A percentile compares a stretch with the other conserved stretches of the same genome.
Conservation (phyloP, 2,113 vertebrate species). For the Nanorana parkeri region DNA sequence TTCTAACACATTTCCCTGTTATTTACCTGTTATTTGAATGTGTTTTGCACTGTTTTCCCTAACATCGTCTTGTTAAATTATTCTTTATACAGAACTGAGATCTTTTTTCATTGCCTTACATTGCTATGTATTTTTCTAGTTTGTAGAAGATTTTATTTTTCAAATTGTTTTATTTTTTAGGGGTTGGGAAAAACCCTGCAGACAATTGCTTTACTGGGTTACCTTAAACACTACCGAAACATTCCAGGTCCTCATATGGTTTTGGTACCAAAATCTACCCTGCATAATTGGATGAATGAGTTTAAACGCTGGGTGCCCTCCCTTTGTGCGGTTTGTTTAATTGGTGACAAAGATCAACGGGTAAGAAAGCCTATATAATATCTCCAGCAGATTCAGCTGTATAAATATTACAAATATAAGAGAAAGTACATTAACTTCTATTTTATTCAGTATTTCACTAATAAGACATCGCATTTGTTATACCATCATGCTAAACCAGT, state of each 20-base stretch:
- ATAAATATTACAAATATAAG: neutral
- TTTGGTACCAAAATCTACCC: conserved; percentile 87
- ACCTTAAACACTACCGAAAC: conserved; percentile 89
- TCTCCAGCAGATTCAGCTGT: neutral
- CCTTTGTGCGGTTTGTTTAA: conserved; percentile 85
- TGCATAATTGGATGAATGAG: conserved; percentile 92
- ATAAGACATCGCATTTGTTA: no score
- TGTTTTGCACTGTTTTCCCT: no score
- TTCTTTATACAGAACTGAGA: no score
- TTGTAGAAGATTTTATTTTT: neutral
- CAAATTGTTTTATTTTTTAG: conserved; percentile 66
- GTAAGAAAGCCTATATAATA: conserved; percentile 70
- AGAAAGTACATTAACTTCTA: no score
- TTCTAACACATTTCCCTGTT: no score
- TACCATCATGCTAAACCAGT: no score
- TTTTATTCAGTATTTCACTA: no score
- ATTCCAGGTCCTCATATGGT: conserved; percentile 91
- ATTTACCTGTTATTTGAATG: no score
- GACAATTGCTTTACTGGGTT: conserved; percentile 87
- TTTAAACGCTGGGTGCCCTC: conserved; percentile 91
- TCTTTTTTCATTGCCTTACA: no score
- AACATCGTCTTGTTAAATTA: no score
- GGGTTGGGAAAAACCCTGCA: conserved; percentile 90
- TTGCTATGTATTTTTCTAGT: no score
- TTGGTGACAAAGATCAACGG: conserved; percentile 86